Evolutionary conservation across 2,797 vertebrate genomes (phyloP), one percentile per base, ranked within the genome.

Genomic region (Neosilurus hyrtlii): DNA sequence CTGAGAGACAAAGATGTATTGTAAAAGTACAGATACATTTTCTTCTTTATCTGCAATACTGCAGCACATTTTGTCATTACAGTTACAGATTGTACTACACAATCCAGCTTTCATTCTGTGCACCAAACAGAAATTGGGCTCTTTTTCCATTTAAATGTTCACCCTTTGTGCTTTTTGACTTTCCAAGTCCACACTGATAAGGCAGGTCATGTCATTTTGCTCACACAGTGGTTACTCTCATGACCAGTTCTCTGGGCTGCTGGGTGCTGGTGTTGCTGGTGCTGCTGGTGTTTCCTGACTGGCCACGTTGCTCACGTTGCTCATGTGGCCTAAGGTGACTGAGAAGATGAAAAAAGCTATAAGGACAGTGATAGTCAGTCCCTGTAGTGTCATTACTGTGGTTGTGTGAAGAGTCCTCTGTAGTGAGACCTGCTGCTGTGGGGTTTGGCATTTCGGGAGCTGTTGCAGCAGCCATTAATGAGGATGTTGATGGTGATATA

Each of bases 171-270:
- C 71, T 87, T 83, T 67, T 76, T 77, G 63, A 24, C 49, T 63
- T 43, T 30, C 26, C 62, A 56, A 71, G 73, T 89, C 63, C 77
- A 83, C 77, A 86, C 89, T 86, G 85, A 85, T 95, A 95, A 94
- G 92, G 95, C 94, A 92, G 94, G 24, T 88, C 84, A 63, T 82
- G 59, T 66, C 82, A 85, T 91, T 90, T 88, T 91, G 89, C 88
- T 99, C 96, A 99, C 90, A 99, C 98, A 1, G 97, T 99, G 0
- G 98, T 99, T 89, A 99, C 98, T 91, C 98, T 96, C 98, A 99
- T 99, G 91, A 99, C 97, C 90, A 99, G 96, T 95, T 99, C 98
- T 91, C 97, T 87, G 51, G 96, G 93, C 96, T 96, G 93, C 94
- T 92, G 80, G 86, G 89, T 93, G 87, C 93, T 94, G 89, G 95